Base-by-base conservation (phyloP, 2,797 vertebrate species). In the Heterohyrax brucei region DNA sequence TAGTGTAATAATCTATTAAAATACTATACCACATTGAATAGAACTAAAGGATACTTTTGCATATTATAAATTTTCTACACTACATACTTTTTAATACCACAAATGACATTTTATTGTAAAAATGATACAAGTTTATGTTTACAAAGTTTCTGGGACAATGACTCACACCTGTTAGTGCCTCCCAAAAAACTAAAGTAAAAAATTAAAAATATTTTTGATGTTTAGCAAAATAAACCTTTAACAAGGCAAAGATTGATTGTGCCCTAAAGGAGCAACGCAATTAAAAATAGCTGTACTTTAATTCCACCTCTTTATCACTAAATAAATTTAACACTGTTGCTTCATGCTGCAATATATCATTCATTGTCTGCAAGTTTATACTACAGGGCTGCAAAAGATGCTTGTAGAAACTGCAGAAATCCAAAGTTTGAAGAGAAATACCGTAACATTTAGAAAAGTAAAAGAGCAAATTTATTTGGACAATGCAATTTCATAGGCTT, bases 241-340 rank as follows among this genome's bases (percentile, higher is more conserved):
- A 46, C 62, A 81, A 64, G 30, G 70, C 26, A 81, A 62, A 24
- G 21, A 85, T 85, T 75, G 50, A 81, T 46, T 81, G 91, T 66
- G 93, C 44, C 73, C 62, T 30, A 91, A 93, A 4, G 22, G 44
- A 88, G 87, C 4, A 76, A 18, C 0, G 28, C 64, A 70, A 76
- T 87, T 76, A 89, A 89, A 95, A 81, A 62, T 50, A 97, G 85
- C 66, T 56, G n/a, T 77, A 22, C 91, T 94, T 95, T 91, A 84
- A 39, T 89, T 94, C 91, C 76, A 56, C 46, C 95, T 87, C 90
- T 70, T 73, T 95, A 83, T 76, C 46, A 76, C 50, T 95, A 48
- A 81, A 73, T 33, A 80, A 91, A 46, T 81, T 85, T 24, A 73
- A 53, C 39, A 39, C 1, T 70, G 26, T n/a, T 70, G 46, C n/a